Conservation (phyloP, 2,888 invertebrate species). For the Creontiades dilutus region DNA sequence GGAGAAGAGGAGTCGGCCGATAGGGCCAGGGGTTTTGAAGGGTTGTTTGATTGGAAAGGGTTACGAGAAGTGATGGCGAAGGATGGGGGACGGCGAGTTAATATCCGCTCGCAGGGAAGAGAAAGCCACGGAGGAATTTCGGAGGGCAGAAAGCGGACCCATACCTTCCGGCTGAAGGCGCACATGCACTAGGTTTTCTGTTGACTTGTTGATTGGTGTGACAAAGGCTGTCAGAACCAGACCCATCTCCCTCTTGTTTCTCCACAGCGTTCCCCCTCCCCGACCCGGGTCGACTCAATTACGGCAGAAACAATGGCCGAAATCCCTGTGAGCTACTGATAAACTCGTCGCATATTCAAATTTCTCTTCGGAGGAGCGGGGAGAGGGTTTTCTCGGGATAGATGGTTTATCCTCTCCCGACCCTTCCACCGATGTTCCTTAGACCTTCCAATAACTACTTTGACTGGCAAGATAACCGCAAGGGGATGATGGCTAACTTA, state of each 20-base stretch:
- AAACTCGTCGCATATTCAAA: slow-evolving; percentile 42
- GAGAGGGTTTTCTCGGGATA: not conserved
- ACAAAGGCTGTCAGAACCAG: slow-evolving; percentile 57
- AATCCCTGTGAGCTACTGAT: slow-evolving; percentile 57
- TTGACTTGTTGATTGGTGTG: slow-evolving; percentile 63
- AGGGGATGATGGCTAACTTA: slow-evolving; percentile 19
- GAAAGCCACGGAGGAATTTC: not conserved
- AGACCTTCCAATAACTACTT: slow-evolving; percentile 31
- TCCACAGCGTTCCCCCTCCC: not conserved
- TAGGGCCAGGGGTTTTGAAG: slow-evolving; percentile 36
- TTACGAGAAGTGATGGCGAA: not conserved
- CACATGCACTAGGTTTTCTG: slow-evolving; percentile 54
- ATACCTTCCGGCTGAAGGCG: slow-evolving; percentile 38
- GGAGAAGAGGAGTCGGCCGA: slow-evolving; percentile 10
- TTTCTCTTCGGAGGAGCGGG: not conserved
- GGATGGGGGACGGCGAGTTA: slow-evolving; percentile 31
- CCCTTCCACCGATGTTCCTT: not conserved
- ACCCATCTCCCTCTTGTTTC: slow-evolving; percentile 19
- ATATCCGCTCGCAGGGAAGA: slow-evolving; percentile 58
- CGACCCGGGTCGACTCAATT: slow-evolving; percentile 56
- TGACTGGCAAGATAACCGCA: slow-evolving; percentile 13
- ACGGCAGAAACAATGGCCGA: slow-evolving; percentile 58
- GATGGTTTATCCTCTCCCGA: slow-evolving; percentile 19
- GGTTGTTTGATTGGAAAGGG: slow-evolving; percentile 65
- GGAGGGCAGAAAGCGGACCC: slow-evolving; percentile 27